Percentiles rank a stretch among this genome's conserved stretches.
phyloP scores from a whole-genome alignment of 1,140 invertebrate genomes.

The Coelopa frigida region DNA sequence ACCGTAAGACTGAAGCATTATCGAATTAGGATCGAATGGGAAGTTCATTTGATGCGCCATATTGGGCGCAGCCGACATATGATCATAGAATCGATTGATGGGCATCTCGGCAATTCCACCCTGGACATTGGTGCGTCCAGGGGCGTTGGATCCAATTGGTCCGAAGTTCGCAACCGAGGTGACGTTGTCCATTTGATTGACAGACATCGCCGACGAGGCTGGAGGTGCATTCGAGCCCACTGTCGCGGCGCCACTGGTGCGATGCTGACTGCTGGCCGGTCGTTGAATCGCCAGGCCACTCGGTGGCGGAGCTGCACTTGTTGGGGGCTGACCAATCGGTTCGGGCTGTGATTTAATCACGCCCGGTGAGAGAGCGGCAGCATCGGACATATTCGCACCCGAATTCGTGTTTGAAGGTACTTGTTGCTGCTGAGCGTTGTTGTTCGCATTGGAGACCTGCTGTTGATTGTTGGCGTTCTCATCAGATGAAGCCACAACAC shows the following conservation, averaged over 20 bases:
- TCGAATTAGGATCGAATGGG: neutral
- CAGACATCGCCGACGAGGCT: slow-evolving; percentile 2
- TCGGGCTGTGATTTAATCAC: slow-evolving; percentile 34
- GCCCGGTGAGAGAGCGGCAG: slow-evolving; percentile 42
- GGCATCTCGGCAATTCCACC: slow-evolving; percentile 10
- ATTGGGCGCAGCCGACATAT: slow-evolving; percentile 7
- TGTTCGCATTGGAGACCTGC: too few species aligned
- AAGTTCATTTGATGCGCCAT: slow-evolving; percentile 16
- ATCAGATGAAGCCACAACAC: neutral
- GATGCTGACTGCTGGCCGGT: slow-evolving; percentile 14
- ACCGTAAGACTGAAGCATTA: neutral
- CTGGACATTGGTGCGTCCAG: slow-evolving; percentile 3
- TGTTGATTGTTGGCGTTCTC: slow-evolving; percentile 13
- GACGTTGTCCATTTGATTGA: slow-evolving; percentile 5
- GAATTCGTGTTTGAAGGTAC: too few species aligned
- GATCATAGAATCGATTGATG: slow-evolving; percentile 21
- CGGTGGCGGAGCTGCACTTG: slow-evolving; percentile 8
- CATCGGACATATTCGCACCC: too few species aligned
- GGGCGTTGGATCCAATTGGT: slow-evolving; percentile 25
- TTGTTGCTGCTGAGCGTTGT: slow-evolving; percentile 2
- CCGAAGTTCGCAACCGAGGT: slow-evolving; percentile 20
- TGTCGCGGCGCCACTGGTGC: neutral
- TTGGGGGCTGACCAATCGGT: slow-evolving; percentile 24
- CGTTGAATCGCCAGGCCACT: slow-evolving; percentile 20
- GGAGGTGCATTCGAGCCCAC: slow-evolving; percentile 2